These are phyloP conservation scores for Nebria ingens DNA, from an alignment of 1,140 invertebrate species.

Conservation along the genomic window DNA sequence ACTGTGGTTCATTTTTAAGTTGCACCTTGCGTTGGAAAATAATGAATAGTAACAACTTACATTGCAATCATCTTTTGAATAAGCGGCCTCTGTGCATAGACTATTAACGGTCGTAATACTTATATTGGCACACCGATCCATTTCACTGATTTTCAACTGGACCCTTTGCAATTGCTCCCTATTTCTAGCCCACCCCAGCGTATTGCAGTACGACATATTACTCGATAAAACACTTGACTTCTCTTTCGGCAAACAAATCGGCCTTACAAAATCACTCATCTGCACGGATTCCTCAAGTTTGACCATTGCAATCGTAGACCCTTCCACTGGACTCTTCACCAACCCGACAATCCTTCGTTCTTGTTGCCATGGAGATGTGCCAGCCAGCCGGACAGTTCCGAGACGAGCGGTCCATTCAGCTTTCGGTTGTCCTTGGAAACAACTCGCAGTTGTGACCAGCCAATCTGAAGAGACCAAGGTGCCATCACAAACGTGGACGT, in stretches of 20 bases:
- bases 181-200: slow-evolving; percentile 72
- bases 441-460: slow-evolving; percentile 79
- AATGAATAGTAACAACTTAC: too few species aligned
- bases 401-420: slow-evolving; percentile 73
- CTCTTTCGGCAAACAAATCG: slow-evolving; percentile 61
- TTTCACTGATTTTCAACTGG: slow-evolving; percentile 57
- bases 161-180: slow-evolving; percentile 67
- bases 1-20: too few species aligned
- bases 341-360: slow-evolving; percentile 74
- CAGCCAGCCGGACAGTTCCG: slow-evolving; percentile 63
- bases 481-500: slow-evolving; percentile 79
- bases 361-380: slow-evolving; percentile 77
- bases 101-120: slow-evolving; percentile 72
- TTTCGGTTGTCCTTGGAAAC: slow-evolving; percentile 79
- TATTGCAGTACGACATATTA: slow-evolving; percentile 53
- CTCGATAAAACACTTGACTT: slow-evolving; percentile 16
- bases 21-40: too few species aligned
- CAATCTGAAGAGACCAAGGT: slow-evolving; percentile 68
- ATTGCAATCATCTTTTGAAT: slow-evolving; percentile 67
- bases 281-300: slow-evolving; percentile 65
- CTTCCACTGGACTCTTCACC: slow-evolving; percentile 81
- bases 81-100: slow-evolving; percentile 69
- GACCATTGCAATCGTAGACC: slow-evolving; percentile 69
- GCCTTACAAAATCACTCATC: slow-evolving; percentile 72
- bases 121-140: slow-evolving; percentile 72